Base-by-base conservation (phyloP, 2,113 vertebrate species). In the Neolamprologus sp. region DNA sequence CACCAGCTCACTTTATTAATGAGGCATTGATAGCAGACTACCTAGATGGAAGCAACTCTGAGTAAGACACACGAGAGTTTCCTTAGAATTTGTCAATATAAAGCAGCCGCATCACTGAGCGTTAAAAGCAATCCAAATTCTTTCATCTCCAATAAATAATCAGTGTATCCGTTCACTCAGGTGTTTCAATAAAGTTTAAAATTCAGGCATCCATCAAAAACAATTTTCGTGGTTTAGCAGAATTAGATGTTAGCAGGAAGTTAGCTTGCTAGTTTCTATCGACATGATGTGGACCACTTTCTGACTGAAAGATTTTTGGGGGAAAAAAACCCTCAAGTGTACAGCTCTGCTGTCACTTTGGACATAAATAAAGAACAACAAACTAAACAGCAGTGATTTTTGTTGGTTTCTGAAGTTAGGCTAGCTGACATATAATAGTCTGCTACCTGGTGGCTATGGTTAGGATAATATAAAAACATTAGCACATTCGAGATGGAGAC, bases 311-410 rank as follows among this genome's bases (percentile, higher is more conserved):
- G 19, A 65, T 21, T 21, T 65, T 35, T 37, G 0, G 28, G 2
- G 0, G 0, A 13, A 30, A 63, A 63, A 33, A 33, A 0, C 3
- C 16, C 60, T 65, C 10, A 65, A 65, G 0, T 37, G 4, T 3
- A 65, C 33, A 65, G 19, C 33, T 65, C 60, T 65, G 60, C 33
- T 37, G 33, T 65, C 7, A 65, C 33, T 37, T 37, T 65, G 33
- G 33, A 65, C 60, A 65, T 21, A 37, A 65, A 37, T 21, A 21
- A 65, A 68, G 63, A 68, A 12, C 17, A 37, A 65, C 58, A 68
- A 68, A 68, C 19, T 37, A 68, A 68, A 37, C 11, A 68, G 33
- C 33, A 37, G 60, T 37, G 7, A 68, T 21, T 7, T 37, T 68
- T 68, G 19, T 68, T 21, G 60, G 60, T 37, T 68, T 68, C 7